phyloP scores from a whole-genome alignment of 2,797 vertebrate species.

The Rhynchotus rufescens region DNA sequence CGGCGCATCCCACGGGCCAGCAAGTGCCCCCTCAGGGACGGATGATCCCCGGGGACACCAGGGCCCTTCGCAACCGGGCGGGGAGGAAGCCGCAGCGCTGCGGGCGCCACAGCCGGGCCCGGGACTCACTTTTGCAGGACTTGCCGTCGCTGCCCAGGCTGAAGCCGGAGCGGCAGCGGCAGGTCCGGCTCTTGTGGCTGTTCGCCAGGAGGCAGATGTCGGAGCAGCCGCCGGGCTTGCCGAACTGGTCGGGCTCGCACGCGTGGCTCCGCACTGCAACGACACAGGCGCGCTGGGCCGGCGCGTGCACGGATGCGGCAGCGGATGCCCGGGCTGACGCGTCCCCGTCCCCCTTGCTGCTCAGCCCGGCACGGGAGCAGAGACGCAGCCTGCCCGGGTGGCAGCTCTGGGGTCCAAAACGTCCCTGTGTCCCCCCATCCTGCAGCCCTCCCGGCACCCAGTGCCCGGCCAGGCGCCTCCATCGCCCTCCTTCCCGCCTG shows the following conservation, averaged over 20 bases:
- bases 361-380: not conserved
- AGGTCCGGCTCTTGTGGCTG: conserved; percentile 96
- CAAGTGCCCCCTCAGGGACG: too few species aligned
- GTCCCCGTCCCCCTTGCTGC: too few species aligned
- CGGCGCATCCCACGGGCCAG: too few species aligned
- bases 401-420: too few species aligned
- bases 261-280: conserved; percentile 92
- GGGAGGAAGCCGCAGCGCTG: too few species aligned
- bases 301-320: not conserved
- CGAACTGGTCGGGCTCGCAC: conserved; percentile 91
- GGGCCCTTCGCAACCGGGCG: too few species aligned
- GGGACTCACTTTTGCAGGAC: conserved; percentile 96
- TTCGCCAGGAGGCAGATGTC: conserved; percentile 96
- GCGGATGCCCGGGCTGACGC: accelerated
- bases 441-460: not conserved
- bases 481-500: not conserved
- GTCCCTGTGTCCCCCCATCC: too few species aligned
- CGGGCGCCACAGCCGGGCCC: accelerated
- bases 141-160: conserved; percentile 96
- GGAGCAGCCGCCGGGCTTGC: conserved; percentile 94
- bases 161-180: conserved; percentile 95
- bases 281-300: not conserved
- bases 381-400: too few species aligned
- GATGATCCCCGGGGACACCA: too few species aligned
- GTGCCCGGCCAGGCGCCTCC: not conserved